phyloP scores from a whole-genome alignment of 2,797 vertebrate genomes.

The Anguilla anguilla region DNA sequence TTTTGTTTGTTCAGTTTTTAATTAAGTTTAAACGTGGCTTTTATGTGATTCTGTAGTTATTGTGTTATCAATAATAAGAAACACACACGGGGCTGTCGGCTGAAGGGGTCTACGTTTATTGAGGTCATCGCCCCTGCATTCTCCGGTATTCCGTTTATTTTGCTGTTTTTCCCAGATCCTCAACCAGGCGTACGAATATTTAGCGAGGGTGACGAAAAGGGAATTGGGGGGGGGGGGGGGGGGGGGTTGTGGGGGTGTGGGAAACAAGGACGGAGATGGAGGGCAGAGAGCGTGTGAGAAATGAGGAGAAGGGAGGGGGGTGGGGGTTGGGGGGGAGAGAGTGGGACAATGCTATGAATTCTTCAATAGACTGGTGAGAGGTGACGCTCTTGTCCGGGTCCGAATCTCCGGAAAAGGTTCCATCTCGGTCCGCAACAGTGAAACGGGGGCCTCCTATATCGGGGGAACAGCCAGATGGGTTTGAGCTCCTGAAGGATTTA shows the following conservation, averaged over 20 bases:
- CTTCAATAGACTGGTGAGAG: not conserved
- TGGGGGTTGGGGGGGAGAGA: constrained; percentile 1
- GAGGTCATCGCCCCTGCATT: too few species aligned
- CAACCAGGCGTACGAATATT: not conserved
- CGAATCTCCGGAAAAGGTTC: not conserved
- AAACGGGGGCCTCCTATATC: not conserved
- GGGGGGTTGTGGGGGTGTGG: too few species aligned
- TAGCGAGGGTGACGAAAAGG: not conserved
- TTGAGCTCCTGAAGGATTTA: not conserved
- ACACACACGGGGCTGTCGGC: too few species aligned
- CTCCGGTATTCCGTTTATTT: too few species aligned
- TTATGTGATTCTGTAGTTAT: too few species aligned
- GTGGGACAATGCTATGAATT: not conserved
- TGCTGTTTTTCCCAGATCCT: too few species aligned
- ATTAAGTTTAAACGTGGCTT: too few species aligned
- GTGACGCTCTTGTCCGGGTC: not conserved
- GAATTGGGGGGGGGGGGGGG: not conserved
- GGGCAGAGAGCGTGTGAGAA: constrained; percentile 11
- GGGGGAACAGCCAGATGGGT: not conserved
- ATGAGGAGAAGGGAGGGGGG: not conserved
- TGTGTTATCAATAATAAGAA: too few species aligned
- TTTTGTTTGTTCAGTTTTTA: too few species aligned
- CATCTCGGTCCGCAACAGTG: not conserved
- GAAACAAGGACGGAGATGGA: not conserved
- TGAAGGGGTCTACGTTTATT: too few species aligned